Base-by-base conservation (phyloP, 2,888 invertebrate species). In the Unio pictorum region DNA sequence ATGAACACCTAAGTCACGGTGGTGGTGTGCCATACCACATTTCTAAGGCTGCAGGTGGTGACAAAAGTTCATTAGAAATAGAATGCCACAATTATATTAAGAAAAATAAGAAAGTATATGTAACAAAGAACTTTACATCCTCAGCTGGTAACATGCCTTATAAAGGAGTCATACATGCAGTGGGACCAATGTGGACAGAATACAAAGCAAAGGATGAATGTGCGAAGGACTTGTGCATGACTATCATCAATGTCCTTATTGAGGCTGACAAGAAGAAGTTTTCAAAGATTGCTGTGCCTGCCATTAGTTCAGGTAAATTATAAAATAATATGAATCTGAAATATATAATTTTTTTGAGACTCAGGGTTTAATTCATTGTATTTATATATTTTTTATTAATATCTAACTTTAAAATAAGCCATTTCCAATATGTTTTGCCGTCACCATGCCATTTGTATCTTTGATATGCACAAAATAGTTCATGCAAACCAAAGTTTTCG, bases 231-330 rank as follows among this genome's bases (percentile, higher is more conserved):
- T 72, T 82, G 28, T 71, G 73, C 23, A 59, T 72, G 15, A 75
- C 78, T 54, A 68, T 84, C 3, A 60, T 66, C 23, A 78, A 78
- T 55, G 66, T 69, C 28, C 66, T 83, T 3, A 56, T 65, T 11
- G 57, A 18, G 3, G 75, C 78, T 15, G 62, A 73, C 34, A 28
- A 70, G 15, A 64, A 66, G 7, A 45, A 61, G 2, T 74, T 74
- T 57, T 65, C 20, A 62, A 73, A 68, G 15, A 64, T 84, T 55
- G 84, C 83, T n/a, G 57, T 84, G 56, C 77, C 82, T 56, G 82
- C 84, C 11, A 81, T 84, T 20, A 80, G 84, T 72, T 74, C 83
- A 30, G 84, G 84, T 63, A 75, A 68, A 34, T 8, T 4, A 7
- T n/a, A n/a, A n/a, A n/a, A n/a, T n/a, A n/a, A n/a, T n/a, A n/a